Conservation (phyloP, 2,113 vertebrate genomes). For the Australoheros scitulus region DNA sequence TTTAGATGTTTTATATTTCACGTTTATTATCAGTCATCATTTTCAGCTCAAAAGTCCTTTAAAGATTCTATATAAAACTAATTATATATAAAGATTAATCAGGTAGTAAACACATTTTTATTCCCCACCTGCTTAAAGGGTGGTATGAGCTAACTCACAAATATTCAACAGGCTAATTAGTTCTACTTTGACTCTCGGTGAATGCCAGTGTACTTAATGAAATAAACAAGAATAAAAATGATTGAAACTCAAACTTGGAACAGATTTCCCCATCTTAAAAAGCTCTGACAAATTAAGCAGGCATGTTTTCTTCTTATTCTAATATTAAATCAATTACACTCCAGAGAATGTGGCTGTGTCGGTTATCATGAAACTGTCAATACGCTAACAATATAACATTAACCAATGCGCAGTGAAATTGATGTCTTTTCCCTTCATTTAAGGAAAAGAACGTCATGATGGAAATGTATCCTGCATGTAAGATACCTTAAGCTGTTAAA, state of each 20-base stretch:
- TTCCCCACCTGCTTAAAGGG: slow-evolving; percentile 30
- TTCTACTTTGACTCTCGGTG: slow-evolving; percentile 18
- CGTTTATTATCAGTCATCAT: neutral
- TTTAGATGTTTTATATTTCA: neutral
- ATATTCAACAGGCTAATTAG: slow-evolving; percentile 52
- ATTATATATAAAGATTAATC: slow-evolving; percentile 13
- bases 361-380: slow-evolving; percentile 17
- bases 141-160: slow-evolving; percentile 23
- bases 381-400: slow-evolving; percentile 10
- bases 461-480: neutral
- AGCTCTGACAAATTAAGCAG: slow-evolving; percentile 36
- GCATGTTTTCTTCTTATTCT: slow-evolving; percentile 37
- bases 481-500: slow-evolving; percentile 30
- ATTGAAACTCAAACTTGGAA: slow-evolving; percentile 29
- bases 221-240: slow-evolving; percentile 33
- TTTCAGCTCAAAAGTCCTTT: neutral
- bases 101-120: slow-evolving; percentile 13
- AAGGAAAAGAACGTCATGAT: neutral
- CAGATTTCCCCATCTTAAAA: slow-evolving; percentile 39
- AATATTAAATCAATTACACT: slow-evolving; percentile 26
- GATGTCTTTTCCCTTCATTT: slow-evolving; percentile 20
- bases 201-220: slow-evolving; percentile 28
- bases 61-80: slow-evolving; percentile 4
- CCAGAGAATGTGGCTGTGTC: slow-evolving; percentile 7
- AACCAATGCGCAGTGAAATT: slow-evolving; percentile 12